phyloP scores from a whole-genome alignment of 2,113 vertebrate genomes.

The Pangasianodon hypophthalmus region DNA sequence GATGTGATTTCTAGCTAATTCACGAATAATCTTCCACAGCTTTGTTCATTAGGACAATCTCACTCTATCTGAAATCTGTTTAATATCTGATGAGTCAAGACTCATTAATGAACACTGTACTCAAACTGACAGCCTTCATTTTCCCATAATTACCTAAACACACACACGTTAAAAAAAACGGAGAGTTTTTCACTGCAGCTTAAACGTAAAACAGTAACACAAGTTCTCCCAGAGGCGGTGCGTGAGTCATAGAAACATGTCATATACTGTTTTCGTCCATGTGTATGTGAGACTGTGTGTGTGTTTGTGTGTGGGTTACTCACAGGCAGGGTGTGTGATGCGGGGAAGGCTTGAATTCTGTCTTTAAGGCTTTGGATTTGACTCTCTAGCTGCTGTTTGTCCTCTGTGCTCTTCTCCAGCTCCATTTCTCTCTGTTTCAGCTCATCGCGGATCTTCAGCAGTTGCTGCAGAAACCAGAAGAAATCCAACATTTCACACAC shows the following conservation, averaged over 20 bases:
- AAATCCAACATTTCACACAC: neutral
- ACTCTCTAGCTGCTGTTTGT: slow-evolving; percentile 85
- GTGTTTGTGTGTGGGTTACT: slow-evolving; percentile 48
- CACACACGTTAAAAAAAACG: neutral
- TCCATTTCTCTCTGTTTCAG: slow-evolving; percentile 87
- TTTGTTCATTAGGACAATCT: slow-evolving; percentile 12
- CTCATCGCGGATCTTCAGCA: slow-evolving; percentile 90
- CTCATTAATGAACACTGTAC: slow-evolving; percentile 40
- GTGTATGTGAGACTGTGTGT: slow-evolving; percentile 41
- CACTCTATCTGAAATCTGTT: slow-evolving; percentile 12
- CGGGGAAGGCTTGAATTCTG: slow-evolving; percentile 76
- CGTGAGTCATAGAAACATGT: neutral
- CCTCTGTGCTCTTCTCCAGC: slow-evolving; percentile 85
- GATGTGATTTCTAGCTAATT: neutral
- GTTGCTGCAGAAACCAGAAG: slow-evolving; percentile 76
- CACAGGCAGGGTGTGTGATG: slow-evolving; percentile 63
- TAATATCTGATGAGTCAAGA: slow-evolving; percentile 30
- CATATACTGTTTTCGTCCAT: no score
- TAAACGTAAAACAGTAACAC: slow-evolving; percentile 1
- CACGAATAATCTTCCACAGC: neutral
- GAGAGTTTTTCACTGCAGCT: neutral
- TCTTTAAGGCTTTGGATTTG: slow-evolving; percentile 88
- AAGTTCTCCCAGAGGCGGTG: neutral
- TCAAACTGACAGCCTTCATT: slow-evolving; percentile 39
- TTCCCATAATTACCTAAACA: slow-evolving; percentile 5